Evolutionary conservation across 1,140 invertebrate genomes (phyloP).

Genomic region (Dolichoris vasculosae): DNA sequence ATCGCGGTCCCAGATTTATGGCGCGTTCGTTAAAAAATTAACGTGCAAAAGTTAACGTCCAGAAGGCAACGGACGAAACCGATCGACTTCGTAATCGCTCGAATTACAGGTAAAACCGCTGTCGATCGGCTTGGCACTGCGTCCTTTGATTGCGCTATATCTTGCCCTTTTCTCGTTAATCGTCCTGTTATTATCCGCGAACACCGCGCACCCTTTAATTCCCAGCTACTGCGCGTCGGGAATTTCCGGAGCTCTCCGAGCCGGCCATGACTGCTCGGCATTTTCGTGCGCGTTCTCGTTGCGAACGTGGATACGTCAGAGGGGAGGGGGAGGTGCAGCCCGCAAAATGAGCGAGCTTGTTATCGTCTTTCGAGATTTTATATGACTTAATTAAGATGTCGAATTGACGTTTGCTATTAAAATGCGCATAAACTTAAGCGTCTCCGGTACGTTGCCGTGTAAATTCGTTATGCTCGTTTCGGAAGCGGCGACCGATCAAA

Average conservation of each 20-base stretch:
- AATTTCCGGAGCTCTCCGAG: conserved; percentile 40
- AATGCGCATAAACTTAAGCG: conserved; percentile 25
- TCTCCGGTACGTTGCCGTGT: background rate
- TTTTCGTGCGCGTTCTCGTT: background rate
- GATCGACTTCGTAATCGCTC: too few species aligned
- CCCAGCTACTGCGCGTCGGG: background rate
- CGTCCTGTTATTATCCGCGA: conserved; percentile 39
- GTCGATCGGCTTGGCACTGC: conserved; percentile 29
- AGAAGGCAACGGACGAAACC: background rate
- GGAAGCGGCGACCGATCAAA: background rate
- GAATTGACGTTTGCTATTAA: conserved; percentile 7
- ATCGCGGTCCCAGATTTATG: conserved; percentile 56
- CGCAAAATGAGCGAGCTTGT: background rate
- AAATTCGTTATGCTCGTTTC: background rate
- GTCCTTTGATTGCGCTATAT: conserved; percentile 43
- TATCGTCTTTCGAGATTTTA: conserved; percentile 32
- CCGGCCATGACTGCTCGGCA: background rate
- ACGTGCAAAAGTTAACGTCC: background rate
- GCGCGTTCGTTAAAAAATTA: conserved; percentile 55
- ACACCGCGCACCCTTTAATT: conserved; percentile 45
- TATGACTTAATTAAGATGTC: conserved; percentile 46
- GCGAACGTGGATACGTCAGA: background rate
- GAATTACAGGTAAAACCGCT: background rate
- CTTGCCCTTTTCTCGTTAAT: conserved; percentile 25
- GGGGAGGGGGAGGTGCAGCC: background rate